phyloP scores from a whole-genome alignment of 1,140 invertebrate species.

The Cyrtorhinus lividipennis region DNA sequence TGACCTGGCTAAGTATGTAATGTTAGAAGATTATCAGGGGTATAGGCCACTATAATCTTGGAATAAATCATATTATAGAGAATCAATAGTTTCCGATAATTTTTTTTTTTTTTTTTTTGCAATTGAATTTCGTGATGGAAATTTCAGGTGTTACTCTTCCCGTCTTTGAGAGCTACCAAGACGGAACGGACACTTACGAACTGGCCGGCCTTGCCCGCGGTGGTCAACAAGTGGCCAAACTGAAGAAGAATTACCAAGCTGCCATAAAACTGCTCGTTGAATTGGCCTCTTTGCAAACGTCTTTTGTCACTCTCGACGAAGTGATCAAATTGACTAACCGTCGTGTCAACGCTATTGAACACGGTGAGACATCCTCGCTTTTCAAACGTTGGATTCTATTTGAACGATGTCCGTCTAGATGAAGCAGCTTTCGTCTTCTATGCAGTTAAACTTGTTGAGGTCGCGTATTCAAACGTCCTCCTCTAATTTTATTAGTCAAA shows the following conservation, averaged over 20 bases:
- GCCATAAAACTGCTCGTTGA: constrained; percentile 86
- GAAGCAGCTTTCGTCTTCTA: background rate
- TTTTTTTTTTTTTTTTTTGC: too few relatives aligned
- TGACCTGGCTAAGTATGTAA: too few relatives aligned
- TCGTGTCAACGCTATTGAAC: constrained; percentile 98
- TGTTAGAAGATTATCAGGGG: too few relatives aligned
- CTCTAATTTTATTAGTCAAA: too few relatives aligned
- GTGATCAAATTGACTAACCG: constrained; percentile 96
- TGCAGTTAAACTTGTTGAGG: background rate
- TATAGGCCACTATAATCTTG: too few relatives aligned
- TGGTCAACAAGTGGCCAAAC: constrained; percentile 83
- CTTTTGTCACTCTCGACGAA: constrained; percentile 92
- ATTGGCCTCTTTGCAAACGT: constrained; percentile 88
- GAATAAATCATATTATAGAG: too few relatives aligned
- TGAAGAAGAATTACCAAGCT: constrained; percentile 91
- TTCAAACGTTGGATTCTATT: too few relatives aligned
- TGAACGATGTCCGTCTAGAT: background rate
- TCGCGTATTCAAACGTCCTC: too few relatives aligned
- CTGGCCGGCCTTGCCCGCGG: constrained; percentile 84
- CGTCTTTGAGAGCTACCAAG: constrained; percentile 90
- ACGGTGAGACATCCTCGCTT: constrained; percentile 48
- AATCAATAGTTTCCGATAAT: too few relatives aligned
- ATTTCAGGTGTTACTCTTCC: constrained; percentile 73
- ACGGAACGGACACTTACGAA: constrained; percentile 87
- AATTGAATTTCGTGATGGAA: too few relatives aligned